Evolutionary conservation across 2,113 vertebrate genomes (phyloP).

Genomic region (Vulpes vulpes): DNA sequence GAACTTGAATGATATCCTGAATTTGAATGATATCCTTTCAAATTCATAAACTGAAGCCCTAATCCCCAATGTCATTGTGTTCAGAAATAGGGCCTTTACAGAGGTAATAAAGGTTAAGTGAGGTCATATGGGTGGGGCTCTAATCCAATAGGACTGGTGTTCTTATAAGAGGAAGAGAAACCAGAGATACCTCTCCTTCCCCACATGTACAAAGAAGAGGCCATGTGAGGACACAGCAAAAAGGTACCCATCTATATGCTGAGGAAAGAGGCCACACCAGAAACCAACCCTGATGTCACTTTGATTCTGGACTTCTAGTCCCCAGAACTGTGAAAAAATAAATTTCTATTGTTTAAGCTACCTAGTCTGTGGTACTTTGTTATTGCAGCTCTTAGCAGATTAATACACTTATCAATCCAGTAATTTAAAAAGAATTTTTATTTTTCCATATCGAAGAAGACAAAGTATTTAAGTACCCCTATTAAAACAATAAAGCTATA

Average conservation of each 20-base stretch:
- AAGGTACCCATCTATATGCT: not conserved
- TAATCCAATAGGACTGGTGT: not conserved
- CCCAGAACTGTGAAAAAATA: slow-evolving; percentile 29
- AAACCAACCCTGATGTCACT: slow-evolving; percentile 25
- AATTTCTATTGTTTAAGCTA: slow-evolving; percentile 33
- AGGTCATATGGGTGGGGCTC: not conserved
- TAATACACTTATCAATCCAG: slow-evolving; percentile 29
- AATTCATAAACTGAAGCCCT: slow-evolving; percentile 52
- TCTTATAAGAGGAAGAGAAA: slow-evolving; percentile 34
- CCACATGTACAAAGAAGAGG: not conserved
- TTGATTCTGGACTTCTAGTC: not conserved
- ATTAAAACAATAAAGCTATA: slow-evolving; percentile 65
- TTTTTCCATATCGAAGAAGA: slow-evolving; percentile 53
- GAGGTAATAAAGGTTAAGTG: slow-evolving; percentile 28
- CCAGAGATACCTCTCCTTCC: not conserved
- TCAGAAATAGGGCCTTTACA: not conserved
- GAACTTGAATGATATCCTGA: no score
- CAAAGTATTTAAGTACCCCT: slow-evolving; percentile 26
- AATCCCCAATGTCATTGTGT: not conserved
- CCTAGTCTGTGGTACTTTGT: not conserved
- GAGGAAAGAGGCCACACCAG: not conserved
- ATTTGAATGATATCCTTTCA: not conserved
- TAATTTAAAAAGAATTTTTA: slow-evolving; percentile 46
- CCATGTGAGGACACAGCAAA: not conserved
- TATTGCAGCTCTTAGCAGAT: not conserved